These are phyloP conservation scores for Cavia porcellus DNA, from an alignment of 2,113 vertebrate species.

Conservation along the genomic window DNA sequence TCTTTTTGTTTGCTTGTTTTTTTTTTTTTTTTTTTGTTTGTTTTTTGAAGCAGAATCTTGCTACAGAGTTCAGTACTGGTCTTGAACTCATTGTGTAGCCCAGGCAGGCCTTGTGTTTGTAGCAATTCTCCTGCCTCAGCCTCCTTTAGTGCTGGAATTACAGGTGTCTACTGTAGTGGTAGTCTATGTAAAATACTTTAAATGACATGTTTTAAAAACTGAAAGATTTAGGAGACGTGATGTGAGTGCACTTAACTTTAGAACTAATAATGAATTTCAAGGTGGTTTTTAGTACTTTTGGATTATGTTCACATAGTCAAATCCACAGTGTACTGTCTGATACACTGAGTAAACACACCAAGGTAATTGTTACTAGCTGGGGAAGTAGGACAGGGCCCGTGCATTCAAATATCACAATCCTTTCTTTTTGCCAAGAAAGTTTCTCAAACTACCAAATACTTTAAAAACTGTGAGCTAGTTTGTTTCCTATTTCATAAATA, in stretches of 20 bases:
- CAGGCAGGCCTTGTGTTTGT: not conserved
- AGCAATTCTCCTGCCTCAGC: not conserved
- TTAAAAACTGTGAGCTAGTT: not conserved
- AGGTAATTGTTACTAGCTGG: not conserved
- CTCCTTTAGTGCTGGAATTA: not conserved
- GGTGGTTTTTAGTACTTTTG: not conserved
- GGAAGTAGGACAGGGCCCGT: not conserved
- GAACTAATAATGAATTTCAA: conserved; percentile 26
- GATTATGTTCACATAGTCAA: not conserved
- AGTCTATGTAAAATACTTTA: conserved; percentile 9
- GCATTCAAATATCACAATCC: fast-evolving
- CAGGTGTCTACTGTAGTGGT: not conserved
- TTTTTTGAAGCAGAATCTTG: not conserved
- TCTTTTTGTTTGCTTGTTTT: not conserved
- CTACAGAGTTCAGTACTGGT: not conserved
- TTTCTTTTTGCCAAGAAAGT: not conserved
- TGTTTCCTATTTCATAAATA: not conserved
- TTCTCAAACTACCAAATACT: not conserved
- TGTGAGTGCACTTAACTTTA: not conserved
- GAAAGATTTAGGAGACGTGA: conserved; percentile 21
- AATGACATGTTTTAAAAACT: conserved; percentile 15
- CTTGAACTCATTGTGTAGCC: not conserved
- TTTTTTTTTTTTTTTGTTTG: not conserved
- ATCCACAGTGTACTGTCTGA: not conserved
- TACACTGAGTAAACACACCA: not conserved